Evolutionary conservation across 2,888 invertebrate genomes (phyloP).

Genomic region (Willowsia nigromaculata): DNA sequence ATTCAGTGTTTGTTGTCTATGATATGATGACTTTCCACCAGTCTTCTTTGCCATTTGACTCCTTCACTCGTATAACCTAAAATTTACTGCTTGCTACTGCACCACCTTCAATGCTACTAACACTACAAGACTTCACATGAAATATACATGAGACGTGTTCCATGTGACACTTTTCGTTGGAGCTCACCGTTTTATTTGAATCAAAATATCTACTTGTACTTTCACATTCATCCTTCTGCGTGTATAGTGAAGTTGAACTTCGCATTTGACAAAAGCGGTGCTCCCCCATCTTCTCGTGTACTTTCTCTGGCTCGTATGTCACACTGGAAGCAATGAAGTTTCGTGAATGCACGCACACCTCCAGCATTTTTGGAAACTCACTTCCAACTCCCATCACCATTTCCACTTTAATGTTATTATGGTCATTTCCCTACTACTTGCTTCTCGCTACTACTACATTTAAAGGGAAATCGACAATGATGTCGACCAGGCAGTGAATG

Average conservation of each 20-base stretch:
- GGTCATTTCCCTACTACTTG: neutral
- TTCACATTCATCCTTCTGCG: neutral
- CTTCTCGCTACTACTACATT: neutral
- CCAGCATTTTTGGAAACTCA: neutral
- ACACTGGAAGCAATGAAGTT: too few species aligned
- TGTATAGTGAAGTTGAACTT: neutral
- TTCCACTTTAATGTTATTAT: constrained; percentile 7
- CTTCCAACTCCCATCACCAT: neutral
- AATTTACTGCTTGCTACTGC: neutral
- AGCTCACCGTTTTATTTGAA: constrained; percentile 13
- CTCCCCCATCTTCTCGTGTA: neutral
- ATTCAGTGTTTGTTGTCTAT: too few species aligned
- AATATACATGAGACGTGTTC: constrained; percentile 62
- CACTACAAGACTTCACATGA: constrained; percentile 37
- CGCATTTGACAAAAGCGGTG: neutral
- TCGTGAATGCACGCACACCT: neutral
- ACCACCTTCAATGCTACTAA: neutral
- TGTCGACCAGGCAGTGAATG: neutral
- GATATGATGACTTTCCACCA: neutral
- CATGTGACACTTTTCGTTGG: constrained; percentile 14
- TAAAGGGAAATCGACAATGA: neutral
- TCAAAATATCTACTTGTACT: constrained; percentile 8
- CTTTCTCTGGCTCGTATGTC: neutral
- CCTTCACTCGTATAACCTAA: too few species aligned
- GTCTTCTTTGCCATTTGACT: neutral